Evolutionary conservation across 2,888 invertebrate species (phyloP).

Genomic region (Athalia circularis): DNA sequence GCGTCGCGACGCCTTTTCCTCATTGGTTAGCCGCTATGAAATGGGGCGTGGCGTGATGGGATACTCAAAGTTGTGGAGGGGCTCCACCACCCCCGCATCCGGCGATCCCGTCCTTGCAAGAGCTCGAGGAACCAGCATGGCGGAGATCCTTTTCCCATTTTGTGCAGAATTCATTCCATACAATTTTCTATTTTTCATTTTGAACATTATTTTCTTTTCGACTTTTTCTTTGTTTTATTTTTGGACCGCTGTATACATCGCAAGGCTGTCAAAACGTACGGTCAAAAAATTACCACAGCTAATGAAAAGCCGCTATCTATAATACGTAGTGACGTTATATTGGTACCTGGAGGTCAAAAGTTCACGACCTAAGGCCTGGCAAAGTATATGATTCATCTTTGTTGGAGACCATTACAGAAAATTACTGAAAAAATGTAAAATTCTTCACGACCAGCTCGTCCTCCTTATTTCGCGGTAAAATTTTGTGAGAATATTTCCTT

Average conservation of each 20-base stretch:
- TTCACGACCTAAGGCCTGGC: no score
- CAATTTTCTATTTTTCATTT: constrained; percentile 25
- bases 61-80: constrained; percentile 35
- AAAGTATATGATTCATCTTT: no score
- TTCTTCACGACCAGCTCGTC: no score
- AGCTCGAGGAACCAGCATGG: constrained; percentile 66
- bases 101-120: constrained; percentile 48
- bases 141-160: constrained; percentile 53
- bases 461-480: no score
- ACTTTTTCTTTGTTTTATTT: neutral
- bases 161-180: no score
- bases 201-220: constrained; percentile 37
- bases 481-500: no score
- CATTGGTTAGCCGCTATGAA: constrained; percentile 66
- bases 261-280: no score
- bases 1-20: constrained; percentile 69
- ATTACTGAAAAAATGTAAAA: no score
- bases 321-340: no score
- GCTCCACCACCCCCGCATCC: constrained; percentile 44
- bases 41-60: constrained; percentile 65
- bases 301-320: neutral
- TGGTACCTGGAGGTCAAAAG: no score
- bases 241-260: no score
- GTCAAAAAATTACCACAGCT: neutral
- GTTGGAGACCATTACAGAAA: no score